phyloP scores from a whole-genome alignment of 2,113 vertebrate species.

The Saimiri boliviensis region DNA sequence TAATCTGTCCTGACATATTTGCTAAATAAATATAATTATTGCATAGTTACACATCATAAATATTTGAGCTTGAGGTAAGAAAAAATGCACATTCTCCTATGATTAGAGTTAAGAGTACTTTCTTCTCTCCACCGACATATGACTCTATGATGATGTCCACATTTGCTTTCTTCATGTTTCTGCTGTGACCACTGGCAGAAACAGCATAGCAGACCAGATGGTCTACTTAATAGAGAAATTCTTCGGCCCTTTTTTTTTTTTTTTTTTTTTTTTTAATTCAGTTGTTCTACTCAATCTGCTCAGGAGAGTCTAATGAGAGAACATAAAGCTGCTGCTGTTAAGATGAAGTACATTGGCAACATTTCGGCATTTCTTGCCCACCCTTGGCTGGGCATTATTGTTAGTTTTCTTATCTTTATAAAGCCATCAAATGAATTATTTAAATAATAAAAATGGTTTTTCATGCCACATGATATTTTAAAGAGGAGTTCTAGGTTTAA shows the following conservation, averaged over 20 bases:
- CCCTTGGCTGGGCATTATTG: slow-evolving; percentile 14
- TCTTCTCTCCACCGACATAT: slow-evolving; percentile 55
- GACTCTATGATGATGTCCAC: slow-evolving; percentile 59
- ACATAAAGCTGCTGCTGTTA: slow-evolving; percentile 64
- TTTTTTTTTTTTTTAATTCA: slow-evolving; percentile 76
- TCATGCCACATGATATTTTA: not conserved
- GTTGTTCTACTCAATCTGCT: slow-evolving; percentile 61
- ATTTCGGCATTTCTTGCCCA: slow-evolving; percentile 53
- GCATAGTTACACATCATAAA: slow-evolving; percentile 42
- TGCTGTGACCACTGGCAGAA: slow-evolving; percentile 73
- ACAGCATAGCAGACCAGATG: slow-evolving; percentile 63
- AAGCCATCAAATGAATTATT: slow-evolving; percentile 36
- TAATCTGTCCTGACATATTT: not conserved
- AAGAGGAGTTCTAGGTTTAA: not conserved
- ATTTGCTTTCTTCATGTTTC: slow-evolving; percentile 67
- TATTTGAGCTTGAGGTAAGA: slow-evolving; percentile 61
- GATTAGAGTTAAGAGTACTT: slow-evolving; percentile 38
- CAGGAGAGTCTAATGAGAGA: slow-evolving; percentile 68
- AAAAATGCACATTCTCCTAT: slow-evolving; percentile 6
- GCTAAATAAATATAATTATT: slow-evolving; percentile 49
- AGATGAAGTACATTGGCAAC: slow-evolving; percentile 54
- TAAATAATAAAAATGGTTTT: slow-evolving; percentile 14
- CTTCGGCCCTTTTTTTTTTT: slow-evolving; percentile 72
- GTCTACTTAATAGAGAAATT: slow-evolving; percentile 67
- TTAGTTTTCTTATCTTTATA: slow-evolving; percentile 50